A percentile compares a stretch with the other conserved stretches of the same genome.
Conservation (phyloP, 2,797 vertebrate species). For the Phalloptychus januarius region DNA sequence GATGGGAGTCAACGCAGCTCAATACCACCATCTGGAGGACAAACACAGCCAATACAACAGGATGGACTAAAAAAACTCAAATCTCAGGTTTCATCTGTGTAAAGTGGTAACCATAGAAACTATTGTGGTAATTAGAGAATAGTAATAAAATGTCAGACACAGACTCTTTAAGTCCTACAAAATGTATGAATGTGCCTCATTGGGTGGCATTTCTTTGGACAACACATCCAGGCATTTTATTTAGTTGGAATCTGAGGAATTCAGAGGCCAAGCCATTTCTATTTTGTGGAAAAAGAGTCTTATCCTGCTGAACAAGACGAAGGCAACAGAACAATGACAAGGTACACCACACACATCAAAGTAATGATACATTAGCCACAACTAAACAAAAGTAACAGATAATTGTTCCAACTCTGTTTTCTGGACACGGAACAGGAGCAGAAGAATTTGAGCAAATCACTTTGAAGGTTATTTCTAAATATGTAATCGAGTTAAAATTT, state of each 20-base stretch:
- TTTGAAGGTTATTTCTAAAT: too few species aligned
- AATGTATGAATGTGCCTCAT: not conserved
- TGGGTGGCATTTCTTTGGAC: not conserved
- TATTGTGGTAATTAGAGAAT: not conserved
- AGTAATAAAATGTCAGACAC: too few species aligned
- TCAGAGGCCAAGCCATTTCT: not conserved
- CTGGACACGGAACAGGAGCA: too few species aligned
- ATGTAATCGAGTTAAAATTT: not conserved
- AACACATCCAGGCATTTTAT: not conserved
- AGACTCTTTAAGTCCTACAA: too few species aligned
- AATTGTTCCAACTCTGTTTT: too few species aligned
- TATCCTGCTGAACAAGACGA: not conserved
- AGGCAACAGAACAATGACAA: not conserved
- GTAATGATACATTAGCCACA: too few species aligned
- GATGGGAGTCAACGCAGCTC: not conserved
- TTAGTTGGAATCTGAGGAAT: not conserved
- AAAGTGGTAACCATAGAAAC: not conserved
- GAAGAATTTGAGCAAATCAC: too few species aligned
- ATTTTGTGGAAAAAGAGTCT: not conserved
- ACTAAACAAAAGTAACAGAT: too few species aligned
- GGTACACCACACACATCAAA: too few species aligned
- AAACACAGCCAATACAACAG: not conserved
- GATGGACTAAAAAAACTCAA: not conserved
- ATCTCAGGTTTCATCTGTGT: not conserved
- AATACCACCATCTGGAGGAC: conserved; percentile 20